Conservation (phyloP, 1,140 invertebrate genomes). For the Pseudobourletiella spinata region DNA sequence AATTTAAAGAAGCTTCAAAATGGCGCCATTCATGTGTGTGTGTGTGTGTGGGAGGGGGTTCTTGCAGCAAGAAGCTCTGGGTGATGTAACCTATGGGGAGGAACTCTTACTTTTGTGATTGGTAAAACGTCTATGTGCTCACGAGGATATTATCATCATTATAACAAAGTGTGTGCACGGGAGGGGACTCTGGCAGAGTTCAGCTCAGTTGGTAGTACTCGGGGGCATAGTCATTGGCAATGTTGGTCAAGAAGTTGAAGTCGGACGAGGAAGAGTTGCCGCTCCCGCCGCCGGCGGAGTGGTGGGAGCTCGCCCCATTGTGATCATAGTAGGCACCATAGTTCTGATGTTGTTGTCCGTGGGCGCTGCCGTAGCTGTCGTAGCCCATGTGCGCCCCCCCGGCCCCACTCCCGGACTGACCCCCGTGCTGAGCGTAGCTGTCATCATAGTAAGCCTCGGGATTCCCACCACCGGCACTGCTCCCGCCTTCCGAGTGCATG, state of each 20-base stretch:
- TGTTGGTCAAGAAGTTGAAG: constrained; percentile 81
- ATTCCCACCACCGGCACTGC: not conserved
- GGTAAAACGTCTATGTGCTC: too few species aligned
- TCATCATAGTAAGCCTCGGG: not conserved
- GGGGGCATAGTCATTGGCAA: constrained; percentile 81
- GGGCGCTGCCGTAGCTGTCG: not conserved
- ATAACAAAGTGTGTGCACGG: too few species aligned
- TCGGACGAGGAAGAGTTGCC: constrained; percentile 77
- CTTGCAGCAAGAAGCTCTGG: not conserved
- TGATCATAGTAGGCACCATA: constrained; percentile 19
- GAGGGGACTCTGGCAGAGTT: constrained; percentile 23
- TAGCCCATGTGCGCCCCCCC: not conserved
- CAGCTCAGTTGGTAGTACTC: constrained; percentile 79
- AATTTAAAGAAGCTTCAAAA: not conserved
- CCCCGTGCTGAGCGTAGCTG: not conserved
- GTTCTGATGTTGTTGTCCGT: constrained; percentile 6
- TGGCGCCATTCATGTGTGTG: not conserved
- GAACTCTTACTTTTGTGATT: too few species aligned
- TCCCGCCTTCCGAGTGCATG: not conserved
- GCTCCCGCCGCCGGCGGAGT: constrained; percentile 13
- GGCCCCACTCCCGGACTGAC: not conserved
- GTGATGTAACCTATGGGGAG: too few species aligned
- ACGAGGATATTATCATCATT: too few species aligned
- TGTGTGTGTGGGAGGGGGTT: not conserved
- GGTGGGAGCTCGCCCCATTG: not conserved